A percentile compares a stretch with the other conserved stretches of the same genome.
Evolutionary conservation across 1,140 invertebrate genomes (phyloP).

Genomic region (Lepidurus couesii): DNA sequence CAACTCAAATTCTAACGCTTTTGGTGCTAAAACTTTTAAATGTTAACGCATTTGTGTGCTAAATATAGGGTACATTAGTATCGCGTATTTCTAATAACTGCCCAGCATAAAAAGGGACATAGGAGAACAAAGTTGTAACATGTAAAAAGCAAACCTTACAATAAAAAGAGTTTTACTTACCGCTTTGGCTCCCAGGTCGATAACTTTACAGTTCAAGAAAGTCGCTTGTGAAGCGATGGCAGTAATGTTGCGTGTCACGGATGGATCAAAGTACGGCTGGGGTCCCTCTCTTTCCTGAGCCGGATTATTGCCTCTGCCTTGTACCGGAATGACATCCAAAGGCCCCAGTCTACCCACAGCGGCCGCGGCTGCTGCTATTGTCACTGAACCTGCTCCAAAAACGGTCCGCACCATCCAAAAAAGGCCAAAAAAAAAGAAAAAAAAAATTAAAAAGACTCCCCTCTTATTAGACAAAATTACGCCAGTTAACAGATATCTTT

Average conservation of each 20-base stretch:
- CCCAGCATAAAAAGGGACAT: neutral
- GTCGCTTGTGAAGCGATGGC: constrained; percentile 33
- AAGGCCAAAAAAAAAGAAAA: neutral
- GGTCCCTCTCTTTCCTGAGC: constrained; percentile 34
- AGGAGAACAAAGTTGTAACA: neutral
- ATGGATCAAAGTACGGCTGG: constrained; percentile 33
- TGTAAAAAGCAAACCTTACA: neutral
- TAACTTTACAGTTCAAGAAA: constrained; percentile 33
- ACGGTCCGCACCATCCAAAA: neutral
- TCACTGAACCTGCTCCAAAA: neutral
- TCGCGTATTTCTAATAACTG: too few species aligned
- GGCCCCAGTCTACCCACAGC: neutral
- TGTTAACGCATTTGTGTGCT: too few species aligned
- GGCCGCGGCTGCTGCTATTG: constrained; percentile 6
- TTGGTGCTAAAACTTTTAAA: too few species aligned
- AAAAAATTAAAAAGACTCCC: neutral
- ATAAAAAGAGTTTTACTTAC: constrained; percentile 30
- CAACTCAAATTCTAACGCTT: too few species aligned
- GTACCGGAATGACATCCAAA: constrained; percentile 32
- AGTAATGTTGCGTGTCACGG: constrained; percentile 34
- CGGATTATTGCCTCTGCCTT: constrained; percentile 31
- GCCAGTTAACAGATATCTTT: neutral
- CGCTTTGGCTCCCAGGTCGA: constrained; percentile 33
- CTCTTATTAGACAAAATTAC: constrained; percentile 6
- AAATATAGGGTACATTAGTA: too few species aligned